Evolutionary conservation across 2,797 vertebrate genomes (phyloP).

Genomic region (Eupleurogrammus muticus): DNA sequence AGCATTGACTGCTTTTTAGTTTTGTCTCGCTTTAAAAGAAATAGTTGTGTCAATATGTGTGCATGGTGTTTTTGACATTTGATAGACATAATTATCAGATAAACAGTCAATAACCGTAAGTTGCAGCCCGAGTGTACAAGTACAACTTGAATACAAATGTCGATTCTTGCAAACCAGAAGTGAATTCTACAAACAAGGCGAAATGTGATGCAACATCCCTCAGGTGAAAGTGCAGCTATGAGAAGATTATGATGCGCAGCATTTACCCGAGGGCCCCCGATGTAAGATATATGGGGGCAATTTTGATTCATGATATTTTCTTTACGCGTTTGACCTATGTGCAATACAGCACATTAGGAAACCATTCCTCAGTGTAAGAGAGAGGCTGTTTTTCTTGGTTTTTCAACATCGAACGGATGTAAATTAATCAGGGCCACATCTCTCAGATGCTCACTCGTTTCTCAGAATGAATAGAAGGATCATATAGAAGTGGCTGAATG

Average conservation of each 20-base stretch:
- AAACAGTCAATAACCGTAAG: background rate
- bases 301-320: conserved; percentile 75
- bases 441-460: conserved; percentile 32
- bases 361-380: conserved; percentile 48
- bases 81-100: background rate
- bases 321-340: conserved; percentile 62
- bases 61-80: background rate
- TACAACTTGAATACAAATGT: conserved; percentile 34
- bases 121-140: too few species aligned
- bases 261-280: conserved; percentile 54
- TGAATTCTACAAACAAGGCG: conserved; percentile 70
- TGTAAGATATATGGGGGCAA: conserved; percentile 54
- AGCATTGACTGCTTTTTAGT: background rate
- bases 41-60: background rate
- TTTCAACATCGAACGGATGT: conserved; percentile 45
- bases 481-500: conserved; percentile 32
- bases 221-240: conserved; percentile 55
- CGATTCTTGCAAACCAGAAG: conserved; percentile 44
- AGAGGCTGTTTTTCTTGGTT: conserved; percentile 40
- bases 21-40: too few species aligned
- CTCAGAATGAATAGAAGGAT: conserved; percentile 35
- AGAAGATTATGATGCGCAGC: conserved; percentile 70
- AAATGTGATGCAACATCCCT: conserved; percentile 68
- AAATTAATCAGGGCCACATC: conserved; percentile 60
- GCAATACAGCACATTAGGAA: conserved; percentile 56